These are phyloP conservation scores for Meteorus sp. DNA, from an alignment of 1,140 invertebrate genomes.

Conservation along the genomic window DNA sequence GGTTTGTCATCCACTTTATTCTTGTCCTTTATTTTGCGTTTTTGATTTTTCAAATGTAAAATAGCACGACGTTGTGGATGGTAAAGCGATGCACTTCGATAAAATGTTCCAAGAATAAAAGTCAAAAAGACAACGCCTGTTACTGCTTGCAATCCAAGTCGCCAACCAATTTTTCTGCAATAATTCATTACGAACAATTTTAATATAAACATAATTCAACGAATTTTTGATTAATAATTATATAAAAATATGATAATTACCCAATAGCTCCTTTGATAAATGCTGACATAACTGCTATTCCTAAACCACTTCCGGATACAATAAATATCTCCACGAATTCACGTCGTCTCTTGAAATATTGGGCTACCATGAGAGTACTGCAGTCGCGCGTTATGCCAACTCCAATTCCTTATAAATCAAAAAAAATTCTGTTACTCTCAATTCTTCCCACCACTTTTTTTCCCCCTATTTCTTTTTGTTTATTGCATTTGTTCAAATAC, in stretches of 20 bases:
- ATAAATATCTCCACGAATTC: constrained; percentile 88
- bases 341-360: constrained; percentile 83
- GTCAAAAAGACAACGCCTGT: constrained; percentile 82
- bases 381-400: constrained; percentile 82
- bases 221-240: constrained; percentile 18
- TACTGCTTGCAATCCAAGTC: constrained; percentile 81
- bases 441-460: too few relatives aligned
- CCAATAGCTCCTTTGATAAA: constrained; percentile 78
- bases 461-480: too few relatives aligned
- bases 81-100: constrained; percentile 86
- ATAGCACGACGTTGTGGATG: constrained; percentile 88
- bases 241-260: constrained; percentile 57
- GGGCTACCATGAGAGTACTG: constrained; percentile 86
- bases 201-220: neutral
- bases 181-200: constrained; percentile 12
- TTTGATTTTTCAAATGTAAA: constrained; percentile 88
- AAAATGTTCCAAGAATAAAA: constrained; percentile 86
- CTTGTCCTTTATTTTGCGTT: constrained; percentile 79
- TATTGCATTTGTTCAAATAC: neutral
- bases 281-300: constrained; percentile 80
- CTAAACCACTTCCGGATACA: constrained; percentile 81
- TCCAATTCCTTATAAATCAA: constrained; percentile 71
- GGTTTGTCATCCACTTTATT: constrained; percentile 71
- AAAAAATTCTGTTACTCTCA: constrained; percentile 13
- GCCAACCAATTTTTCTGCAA: constrained; percentile 84